Evolutionary conservation across 1,140 invertebrate species (phyloP).

Genomic region (Streblospio benedicti): DNA sequence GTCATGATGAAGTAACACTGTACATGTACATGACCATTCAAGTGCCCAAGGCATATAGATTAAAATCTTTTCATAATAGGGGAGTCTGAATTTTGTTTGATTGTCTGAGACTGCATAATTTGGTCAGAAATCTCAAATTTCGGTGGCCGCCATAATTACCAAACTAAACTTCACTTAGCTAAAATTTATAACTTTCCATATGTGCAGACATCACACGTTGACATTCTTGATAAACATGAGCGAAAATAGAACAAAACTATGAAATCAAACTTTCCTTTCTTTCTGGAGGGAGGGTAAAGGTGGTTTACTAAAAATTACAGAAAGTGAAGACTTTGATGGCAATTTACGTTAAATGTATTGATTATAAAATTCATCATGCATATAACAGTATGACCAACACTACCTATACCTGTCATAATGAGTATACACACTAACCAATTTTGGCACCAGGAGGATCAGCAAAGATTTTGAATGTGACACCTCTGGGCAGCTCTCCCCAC

Average conservation of each 20-base stretch:
- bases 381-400: not conserved
- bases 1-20: not conserved
- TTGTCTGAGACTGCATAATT: not conserved
- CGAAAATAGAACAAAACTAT: no score
- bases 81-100: not conserved
- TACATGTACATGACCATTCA: not conserved
- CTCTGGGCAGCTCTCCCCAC: constrained; percentile 34
- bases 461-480: constrained; percentile 32
- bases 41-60: not conserved
- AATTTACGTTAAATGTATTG: not conserved
- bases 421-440: constrained; percentile 30
- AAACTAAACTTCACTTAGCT: no score
- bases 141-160: no score
- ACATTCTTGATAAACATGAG: no score
- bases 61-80: constrained; percentile 2
- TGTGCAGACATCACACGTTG: no score
- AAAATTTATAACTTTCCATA: no score
- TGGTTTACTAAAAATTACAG: not conserved
- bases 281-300: not conserved
- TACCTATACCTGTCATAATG: not conserved
- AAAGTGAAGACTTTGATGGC: not conserved
- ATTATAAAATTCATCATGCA: not conserved
- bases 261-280: not conserved
- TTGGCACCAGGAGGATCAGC: constrained; percentile 45
- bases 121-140: not conserved